phyloP scores from a whole-genome alignment of 2,113 vertebrate species.

The Seriola dumerili region DNA sequence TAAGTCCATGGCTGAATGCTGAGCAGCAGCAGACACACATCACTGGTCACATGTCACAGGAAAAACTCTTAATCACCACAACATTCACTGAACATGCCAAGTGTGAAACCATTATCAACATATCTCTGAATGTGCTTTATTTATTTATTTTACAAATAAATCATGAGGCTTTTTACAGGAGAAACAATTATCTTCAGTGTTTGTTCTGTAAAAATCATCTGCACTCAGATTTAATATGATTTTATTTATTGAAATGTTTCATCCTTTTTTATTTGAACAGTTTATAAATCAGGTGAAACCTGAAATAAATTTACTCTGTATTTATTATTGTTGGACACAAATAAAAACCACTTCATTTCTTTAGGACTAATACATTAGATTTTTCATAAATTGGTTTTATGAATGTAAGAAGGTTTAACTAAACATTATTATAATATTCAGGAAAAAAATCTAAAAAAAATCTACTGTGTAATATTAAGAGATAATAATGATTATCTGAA shows the following conservation, averaged over 20 bases:
- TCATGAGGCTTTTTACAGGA: not conserved
- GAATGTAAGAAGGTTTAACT: too few relatives aligned
- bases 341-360: not conserved
- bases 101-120: not conserved
- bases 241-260: too few relatives aligned
- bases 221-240: too few relatives aligned
- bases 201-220: too few relatives aligned
- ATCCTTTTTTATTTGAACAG: too few relatives aligned
- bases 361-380: not conserved
- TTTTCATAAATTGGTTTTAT: not conserved
- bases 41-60: conserved; percentile 13
- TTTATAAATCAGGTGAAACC: not conserved
- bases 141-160: too few relatives aligned
- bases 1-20: not conserved
- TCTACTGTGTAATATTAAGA: too few relatives aligned
- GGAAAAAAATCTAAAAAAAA: too few relatives aligned
- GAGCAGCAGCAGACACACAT: conserved; percentile 20
- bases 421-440: too few relatives aligned
- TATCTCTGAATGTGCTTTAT: not conserved
- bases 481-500: not conserved
- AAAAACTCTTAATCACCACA: not conserved
- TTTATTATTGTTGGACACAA: not conserved
- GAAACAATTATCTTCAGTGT: not conserved
- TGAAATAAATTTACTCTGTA: not conserved
- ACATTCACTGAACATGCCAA: not conserved